phyloP scores from a whole-genome alignment of 2,888 invertebrate species.

The Pseudococcus jackbeardsleyi region DNA sequence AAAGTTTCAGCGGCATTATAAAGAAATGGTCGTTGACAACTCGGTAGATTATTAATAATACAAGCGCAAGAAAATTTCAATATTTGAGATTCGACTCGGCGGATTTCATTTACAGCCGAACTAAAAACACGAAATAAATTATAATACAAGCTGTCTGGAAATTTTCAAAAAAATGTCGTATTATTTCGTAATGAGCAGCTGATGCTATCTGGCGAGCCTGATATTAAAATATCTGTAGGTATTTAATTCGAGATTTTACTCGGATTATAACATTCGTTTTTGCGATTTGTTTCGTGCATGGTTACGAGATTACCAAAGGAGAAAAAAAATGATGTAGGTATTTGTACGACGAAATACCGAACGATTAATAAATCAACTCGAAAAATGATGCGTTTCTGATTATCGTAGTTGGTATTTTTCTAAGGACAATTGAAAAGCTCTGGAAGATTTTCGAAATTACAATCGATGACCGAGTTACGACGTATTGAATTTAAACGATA shows the following conservation, averaged over 20 bases:
- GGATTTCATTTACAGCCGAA: not conserved
- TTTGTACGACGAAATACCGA: not conserved
- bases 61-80: not conserved
- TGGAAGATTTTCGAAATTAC: constrained; percentile 3
- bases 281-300: not conserved
- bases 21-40: not conserved
- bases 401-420: not conserved
- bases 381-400: not conserved
- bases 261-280: not conserved
- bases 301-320: not conserved
- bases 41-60: too few species aligned
- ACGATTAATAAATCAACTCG: not conserved
- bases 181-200: not conserved
- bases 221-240: not conserved
- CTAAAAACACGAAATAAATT: not conserved
- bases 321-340: not conserved
- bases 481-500: not conserved
- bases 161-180: not conserved
- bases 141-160: not conserved
- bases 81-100: not conserved
- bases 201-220: not conserved
- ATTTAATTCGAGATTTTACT: not conserved
- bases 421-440: not conserved
- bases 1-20: not conserved
- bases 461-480: constrained; percentile 40